Percentiles rank a stretch among this genome's conserved stretches.
Evolutionary conservation across 2,888 invertebrate genomes (phyloP).

Genomic region (Dilophus febrilis): DNA sequence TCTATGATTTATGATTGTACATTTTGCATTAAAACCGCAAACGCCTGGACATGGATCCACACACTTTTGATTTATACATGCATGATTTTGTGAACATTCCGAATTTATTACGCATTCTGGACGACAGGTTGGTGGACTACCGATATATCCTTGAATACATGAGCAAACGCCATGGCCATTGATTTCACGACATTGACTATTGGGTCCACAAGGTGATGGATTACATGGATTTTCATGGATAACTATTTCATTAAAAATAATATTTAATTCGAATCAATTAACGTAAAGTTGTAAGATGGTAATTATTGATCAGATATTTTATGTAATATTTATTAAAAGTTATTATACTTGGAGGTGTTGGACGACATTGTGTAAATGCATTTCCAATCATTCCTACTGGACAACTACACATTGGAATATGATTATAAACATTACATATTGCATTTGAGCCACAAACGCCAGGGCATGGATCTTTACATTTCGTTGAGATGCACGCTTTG

Average conservation of each 20-base stretch:
- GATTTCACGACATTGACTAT: conserved; percentile 42
- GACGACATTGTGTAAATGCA: conserved; percentile 45
- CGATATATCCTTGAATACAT: conserved; percentile 38
- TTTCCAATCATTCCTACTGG: conserved; percentile 50
- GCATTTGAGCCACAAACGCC: conserved; percentile 54
- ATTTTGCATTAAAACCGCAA: conserved; percentile 41
- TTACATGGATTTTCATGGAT: conserved; percentile 33
- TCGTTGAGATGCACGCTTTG: conserved; percentile 51
- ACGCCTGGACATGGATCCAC: conserved; percentile 40
- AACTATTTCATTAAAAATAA: neutral
- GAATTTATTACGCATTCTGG: conserved; percentile 47
- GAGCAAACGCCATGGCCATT: conserved; percentile 34
- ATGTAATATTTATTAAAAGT: no score
- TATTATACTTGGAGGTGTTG: conserved; percentile 19
- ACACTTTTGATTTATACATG: conserved; percentile 40
- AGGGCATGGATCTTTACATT: conserved; percentile 45
- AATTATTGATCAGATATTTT: no score
- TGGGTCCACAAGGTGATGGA: conserved; percentile 54
- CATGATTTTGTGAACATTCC: conserved; percentile 39
- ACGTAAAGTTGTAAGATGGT: no score
- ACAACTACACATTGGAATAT: conserved; percentile 54
- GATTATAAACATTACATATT: conserved; percentile 52
- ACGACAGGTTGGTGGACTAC: conserved; percentile 45
- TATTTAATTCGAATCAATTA: conserved; percentile 8
- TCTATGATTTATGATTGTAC: conserved; percentile 37